Evolutionary conservation across 2,113 vertebrate genomes (phyloP).

Genomic region (Carettochelys insculpta): DNA sequence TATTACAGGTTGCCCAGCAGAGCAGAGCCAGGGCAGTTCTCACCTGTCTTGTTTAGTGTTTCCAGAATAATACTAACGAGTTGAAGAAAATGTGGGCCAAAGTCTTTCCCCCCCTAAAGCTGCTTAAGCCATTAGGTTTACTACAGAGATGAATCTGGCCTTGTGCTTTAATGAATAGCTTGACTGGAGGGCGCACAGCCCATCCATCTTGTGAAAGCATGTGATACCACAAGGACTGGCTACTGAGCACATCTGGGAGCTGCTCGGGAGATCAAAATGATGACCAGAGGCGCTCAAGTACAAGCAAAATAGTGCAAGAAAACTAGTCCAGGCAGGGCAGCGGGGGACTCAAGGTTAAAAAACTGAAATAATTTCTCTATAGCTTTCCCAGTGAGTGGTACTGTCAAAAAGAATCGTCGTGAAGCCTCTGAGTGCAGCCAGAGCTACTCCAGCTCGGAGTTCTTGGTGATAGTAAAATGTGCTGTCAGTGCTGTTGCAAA

Average conservation of each 20-base stretch:
- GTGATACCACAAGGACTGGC: not conserved
- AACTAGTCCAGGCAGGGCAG: slow-evolving; percentile 24
- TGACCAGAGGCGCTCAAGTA: not conserved
- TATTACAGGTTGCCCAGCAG: not conserved
- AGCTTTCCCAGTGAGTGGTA: slow-evolving; percentile 39
- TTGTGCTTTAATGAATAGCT: not conserved
- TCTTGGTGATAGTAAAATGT: slow-evolving; percentile 12
- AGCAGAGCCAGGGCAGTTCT: not conserved
- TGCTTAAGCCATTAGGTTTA: not conserved
- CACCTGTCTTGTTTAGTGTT: not conserved
- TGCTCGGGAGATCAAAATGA: not conserved
- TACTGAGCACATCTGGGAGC: accelerated
- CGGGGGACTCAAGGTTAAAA: slow-evolving; percentile 61
- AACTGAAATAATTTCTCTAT: slow-evolving; percentile 67
- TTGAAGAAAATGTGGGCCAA: not conserved
- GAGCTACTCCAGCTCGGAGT: slow-evolving; percentile 26
- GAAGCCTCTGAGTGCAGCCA: slow-evolving; percentile 31
- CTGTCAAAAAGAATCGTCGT: slow-evolving; percentile 64
- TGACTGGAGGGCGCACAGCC: not conserved
- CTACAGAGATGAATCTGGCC: not conserved
- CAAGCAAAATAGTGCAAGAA: not conserved
- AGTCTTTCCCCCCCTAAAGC: not conserved
- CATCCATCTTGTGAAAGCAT: not conserved
- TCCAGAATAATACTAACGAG: not conserved
- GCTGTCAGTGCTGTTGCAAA: not conserved